Evolutionary conservation across 2,113 vertebrate species (phyloP).

Genomic region (Mungos mungo): DNA sequence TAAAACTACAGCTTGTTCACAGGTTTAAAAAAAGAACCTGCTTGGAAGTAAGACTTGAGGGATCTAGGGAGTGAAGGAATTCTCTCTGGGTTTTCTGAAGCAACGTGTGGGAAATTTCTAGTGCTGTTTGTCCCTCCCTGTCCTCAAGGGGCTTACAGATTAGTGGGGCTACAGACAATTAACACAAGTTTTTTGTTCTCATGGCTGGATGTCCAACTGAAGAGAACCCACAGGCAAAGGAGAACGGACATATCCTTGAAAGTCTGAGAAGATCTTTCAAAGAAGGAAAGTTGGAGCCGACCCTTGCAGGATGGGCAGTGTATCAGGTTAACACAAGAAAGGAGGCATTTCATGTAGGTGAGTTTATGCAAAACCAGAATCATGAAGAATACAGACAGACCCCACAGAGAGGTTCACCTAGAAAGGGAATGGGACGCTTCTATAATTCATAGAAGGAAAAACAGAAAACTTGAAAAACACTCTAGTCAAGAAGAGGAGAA

Average conservation of each 20-base stretch:
- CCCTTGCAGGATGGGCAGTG: neutral
- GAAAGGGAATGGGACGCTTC: neutral
- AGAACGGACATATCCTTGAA: neutral
- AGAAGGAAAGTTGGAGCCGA: neutral
- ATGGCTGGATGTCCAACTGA: neutral
- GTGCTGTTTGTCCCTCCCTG: neutral
- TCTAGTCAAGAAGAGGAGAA: neutral
- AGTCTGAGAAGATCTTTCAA: neutral
- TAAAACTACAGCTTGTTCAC: neutral
- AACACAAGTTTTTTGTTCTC: neutral
- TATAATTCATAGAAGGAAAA: neutral
- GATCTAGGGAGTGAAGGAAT: neutral
- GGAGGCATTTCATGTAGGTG: neutral
- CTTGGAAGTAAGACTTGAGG: neutral
- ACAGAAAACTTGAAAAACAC: neutral
- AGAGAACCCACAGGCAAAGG: neutral
- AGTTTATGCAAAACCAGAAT: neutral
- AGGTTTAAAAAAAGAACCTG: neutral
- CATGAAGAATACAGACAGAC: neutral
- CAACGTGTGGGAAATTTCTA: neutral
- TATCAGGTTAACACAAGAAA: neutral
- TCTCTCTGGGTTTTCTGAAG: neutral
- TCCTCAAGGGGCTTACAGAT: neutral
- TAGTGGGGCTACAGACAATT: neutral
- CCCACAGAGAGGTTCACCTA: neutral